phyloP scores from a whole-genome alignment of 2,888 invertebrate species.

The Hemistola chrysoprasaria region DNA sequence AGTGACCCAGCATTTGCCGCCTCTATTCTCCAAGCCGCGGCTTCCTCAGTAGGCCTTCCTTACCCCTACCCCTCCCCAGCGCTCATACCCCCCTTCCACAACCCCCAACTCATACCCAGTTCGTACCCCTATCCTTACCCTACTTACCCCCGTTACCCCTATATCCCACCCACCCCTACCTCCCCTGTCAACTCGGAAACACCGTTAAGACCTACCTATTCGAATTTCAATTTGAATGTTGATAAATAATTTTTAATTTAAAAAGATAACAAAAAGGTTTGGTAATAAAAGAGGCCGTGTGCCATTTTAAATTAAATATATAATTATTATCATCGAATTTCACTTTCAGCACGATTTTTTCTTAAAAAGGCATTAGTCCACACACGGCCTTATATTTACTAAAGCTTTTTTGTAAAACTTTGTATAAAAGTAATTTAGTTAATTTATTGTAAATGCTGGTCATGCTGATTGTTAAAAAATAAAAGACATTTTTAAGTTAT shows the following conservation, averaged over 20 bases:
- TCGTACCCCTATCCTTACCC: constrained; percentile 83
- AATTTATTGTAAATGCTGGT: constrained; percentile 33
- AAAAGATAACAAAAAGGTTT: constrained; percentile 16
- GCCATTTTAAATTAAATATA: constrained; percentile 8
- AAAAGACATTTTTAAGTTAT: constrained; percentile 27
- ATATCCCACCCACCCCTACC: constrained; percentile 78
- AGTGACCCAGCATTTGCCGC: constrained; percentile 97
- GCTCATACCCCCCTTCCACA: constrained; percentile 79
- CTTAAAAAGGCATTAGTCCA: no score
- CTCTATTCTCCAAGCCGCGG: constrained; percentile 94
- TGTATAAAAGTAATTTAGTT: constrained; percentile 14
- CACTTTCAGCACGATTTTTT: no score
- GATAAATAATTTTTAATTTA: constrained; percentile 59
- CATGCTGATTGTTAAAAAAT: constrained; percentile 29
- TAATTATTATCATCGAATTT: no score
- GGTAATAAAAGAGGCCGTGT: no score
- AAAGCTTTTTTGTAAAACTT: background rate
- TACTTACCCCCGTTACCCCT: constrained; percentile 74
- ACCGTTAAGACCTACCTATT: constrained; percentile 73
- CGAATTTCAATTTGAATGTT: constrained; percentile 72
- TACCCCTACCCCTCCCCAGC: constrained; percentile 83
- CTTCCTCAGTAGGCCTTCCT: constrained; percentile 86
- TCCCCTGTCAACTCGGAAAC: constrained; percentile 68
- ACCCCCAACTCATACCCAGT: constrained; percentile 82
- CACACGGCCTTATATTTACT: no score